A percentile compares a stretch with the other conserved stretches of the same genome.
Evolutionary conservation across 2,888 invertebrate genomes (phyloP).

Genomic region (Lasioglossum figueresi): DNA sequence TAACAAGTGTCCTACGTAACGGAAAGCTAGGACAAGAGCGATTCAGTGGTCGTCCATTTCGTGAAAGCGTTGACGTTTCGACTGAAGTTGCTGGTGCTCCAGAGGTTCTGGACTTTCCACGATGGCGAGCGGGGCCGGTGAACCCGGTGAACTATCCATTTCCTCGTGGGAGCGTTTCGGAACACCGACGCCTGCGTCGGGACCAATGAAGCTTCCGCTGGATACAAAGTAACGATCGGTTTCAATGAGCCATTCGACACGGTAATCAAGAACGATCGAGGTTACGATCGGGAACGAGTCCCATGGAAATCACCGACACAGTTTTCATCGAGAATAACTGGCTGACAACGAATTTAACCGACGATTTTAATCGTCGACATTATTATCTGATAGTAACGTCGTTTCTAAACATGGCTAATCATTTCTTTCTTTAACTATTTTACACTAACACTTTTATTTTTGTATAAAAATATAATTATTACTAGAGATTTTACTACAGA

Average conservation of each 20-base stretch:
- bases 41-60: conserved; percentile 82
- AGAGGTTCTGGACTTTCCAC: conserved; percentile 82
- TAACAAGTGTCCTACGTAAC: conserved; percentile 80
- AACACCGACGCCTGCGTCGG: conserved; percentile 81
- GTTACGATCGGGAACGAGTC: not conserved
- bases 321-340: too few relatives aligned
- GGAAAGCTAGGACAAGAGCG: conserved; percentile 71
- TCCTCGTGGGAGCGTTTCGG: conserved; percentile 81
- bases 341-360: too few relatives aligned
- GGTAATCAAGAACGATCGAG: not conserved
- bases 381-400: too few relatives aligned
- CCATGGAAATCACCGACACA: too few relatives aligned
- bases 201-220: conserved; percentile 82
- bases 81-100: conserved; percentile 75
- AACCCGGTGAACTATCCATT: conserved; percentile 82
- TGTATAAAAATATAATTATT: too few relatives aligned
- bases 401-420: too few relatives aligned
- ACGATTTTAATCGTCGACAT: too few relatives aligned
- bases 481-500: too few relatives aligned
- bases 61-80: conserved; percentile 82
- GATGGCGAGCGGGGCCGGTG: conserved; percentile 82
- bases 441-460: too few relatives aligned
- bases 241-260: not conserved
- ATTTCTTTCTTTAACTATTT: too few relatives aligned
- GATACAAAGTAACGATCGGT: conserved; percentile 26